These are phyloP conservation scores for Phataginus tetradactyla DNA, from an alignment of 2,797 vertebrate genomes.

Conservation along the genomic window DNA sequence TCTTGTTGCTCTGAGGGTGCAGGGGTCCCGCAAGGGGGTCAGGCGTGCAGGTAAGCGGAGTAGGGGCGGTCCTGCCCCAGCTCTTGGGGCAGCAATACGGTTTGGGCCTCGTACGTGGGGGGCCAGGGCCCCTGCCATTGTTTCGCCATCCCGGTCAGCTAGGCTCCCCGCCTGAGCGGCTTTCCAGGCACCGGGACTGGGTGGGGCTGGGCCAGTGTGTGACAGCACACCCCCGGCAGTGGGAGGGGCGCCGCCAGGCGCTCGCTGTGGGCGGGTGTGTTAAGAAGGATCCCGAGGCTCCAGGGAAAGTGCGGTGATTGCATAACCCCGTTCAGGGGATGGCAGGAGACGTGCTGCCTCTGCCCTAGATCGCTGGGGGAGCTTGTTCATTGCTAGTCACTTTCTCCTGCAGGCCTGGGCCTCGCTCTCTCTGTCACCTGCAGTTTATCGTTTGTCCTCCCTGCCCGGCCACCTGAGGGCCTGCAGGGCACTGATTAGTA, in stretches of 20 bases:
- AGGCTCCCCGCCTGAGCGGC: neutral
- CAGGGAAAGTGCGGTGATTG: accelerated
- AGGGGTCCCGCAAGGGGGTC: accelerated
- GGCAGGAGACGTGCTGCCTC: neutral
- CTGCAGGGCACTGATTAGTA: accelerated
- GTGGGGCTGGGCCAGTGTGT: neutral
- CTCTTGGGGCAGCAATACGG: accelerated
- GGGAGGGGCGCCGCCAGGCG: neutral
- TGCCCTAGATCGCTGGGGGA: neutral
- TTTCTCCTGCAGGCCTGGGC: accelerated
- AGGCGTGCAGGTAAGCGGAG: accelerated
- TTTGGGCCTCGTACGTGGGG: neutral
- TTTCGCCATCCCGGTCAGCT: neutral
- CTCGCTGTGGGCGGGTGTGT: accelerated
- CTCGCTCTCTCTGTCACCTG: accelerated
- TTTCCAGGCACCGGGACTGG: neutral
- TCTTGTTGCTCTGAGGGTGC: neutral
- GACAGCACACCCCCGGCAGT: too few relatives aligned
- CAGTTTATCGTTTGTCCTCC: accelerated
- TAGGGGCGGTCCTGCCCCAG: neutral
- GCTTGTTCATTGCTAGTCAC: accelerated
- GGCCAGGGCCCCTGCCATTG: neutral
- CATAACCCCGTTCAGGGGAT: accelerated
- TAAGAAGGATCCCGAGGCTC: neutral
- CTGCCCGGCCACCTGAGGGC: accelerated